phyloP scores from a whole-genome alignment of 2,888 invertebrate genomes.

The Drosophila kanekoi region DNA sequence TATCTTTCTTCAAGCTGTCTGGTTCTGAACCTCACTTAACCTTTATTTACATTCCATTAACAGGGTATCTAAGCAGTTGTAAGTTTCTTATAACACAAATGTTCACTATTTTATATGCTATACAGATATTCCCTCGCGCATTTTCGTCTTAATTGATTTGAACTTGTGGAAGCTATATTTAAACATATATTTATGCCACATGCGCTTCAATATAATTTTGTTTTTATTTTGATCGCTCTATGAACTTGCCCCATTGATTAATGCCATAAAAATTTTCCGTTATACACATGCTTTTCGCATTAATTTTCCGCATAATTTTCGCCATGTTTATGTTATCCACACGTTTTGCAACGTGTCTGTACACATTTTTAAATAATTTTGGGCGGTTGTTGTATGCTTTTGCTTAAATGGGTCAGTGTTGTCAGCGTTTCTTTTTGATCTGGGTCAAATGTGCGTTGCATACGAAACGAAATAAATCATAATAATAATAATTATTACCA shows the following conservation, averaged over 20 bases:
- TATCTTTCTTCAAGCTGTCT: no score
- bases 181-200: constrained; percentile 3
- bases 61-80: background rate
- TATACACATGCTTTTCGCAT: background rate
- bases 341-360: constrained; percentile 20
- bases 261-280: constrained; percentile 22
- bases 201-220: background rate
- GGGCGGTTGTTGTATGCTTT: constrained; percentile 14
- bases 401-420: constrained; percentile 68
- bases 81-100: background rate
- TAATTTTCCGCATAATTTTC: constrained; percentile 24
- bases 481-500: constrained; percentile 53
- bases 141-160: constrained; percentile 15
- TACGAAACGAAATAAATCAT: constrained; percentile 56
- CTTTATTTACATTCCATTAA: no score
- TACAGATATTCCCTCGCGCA: background rate
- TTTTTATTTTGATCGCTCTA: background rate
- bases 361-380: constrained; percentile 14
- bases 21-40: no score
- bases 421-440: constrained; percentile 55
- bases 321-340: constrained; percentile 25
- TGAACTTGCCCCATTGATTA: constrained; percentile 20
- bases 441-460: constrained; percentile 72
- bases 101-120: background rate
- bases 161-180: constrained; percentile 20